Evolutionary conservation across 2,888 invertebrate species (phyloP).

Genomic region (Acronicta aceris): DNA sequence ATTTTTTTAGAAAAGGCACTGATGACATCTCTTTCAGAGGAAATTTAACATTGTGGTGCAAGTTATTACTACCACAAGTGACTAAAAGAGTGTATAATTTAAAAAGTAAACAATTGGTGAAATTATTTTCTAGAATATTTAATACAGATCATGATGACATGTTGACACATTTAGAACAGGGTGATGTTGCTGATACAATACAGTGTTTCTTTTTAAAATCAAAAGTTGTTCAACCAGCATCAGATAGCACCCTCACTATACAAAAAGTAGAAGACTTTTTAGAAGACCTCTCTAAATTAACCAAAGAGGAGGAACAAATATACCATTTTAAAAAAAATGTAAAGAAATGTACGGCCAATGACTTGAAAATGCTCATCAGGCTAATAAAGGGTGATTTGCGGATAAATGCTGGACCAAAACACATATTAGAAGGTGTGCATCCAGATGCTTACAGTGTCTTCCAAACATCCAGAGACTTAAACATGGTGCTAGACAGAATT

Average conservation of each 20-base stretch:
- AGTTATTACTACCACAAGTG: slow-evolving; percentile 94
- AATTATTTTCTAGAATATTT: slow-evolving; percentile 95
- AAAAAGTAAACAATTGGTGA: slow-evolving; percentile 96
- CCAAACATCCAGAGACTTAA: slow-evolving; percentile 94
- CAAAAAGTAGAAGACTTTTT: slow-evolving; percentile 94
- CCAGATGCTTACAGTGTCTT: slow-evolving; percentile 96
- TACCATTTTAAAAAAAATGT: slow-evolving; percentile 93
- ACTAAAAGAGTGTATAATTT: slow-evolving; percentile 96
- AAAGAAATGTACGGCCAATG: slow-evolving; percentile 93
- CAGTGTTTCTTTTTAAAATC: slow-evolving; percentile 93
- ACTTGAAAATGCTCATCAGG: slow-evolving; percentile 95
- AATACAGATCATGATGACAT: slow-evolving; percentile 93
- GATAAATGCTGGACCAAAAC: slow-evolving; percentile 97
- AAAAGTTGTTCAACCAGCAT: slow-evolving; percentile 87
- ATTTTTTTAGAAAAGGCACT: slow-evolving; percentile 90
- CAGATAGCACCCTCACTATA: slow-evolving; percentile 92
- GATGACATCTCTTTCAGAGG: slow-evolving; percentile 92
- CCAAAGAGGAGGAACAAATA: slow-evolving; percentile 96
- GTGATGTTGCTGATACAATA: slow-evolving; percentile 97
- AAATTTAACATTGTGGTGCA: slow-evolving; percentile 94
- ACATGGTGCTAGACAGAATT: slow-evolving; percentile 91
- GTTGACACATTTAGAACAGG: slow-evolving; percentile 95
- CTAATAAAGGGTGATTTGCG: slow-evolving; percentile 97
- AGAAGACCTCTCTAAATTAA: slow-evolving; percentile 92
- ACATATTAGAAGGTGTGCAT: slow-evolving; percentile 96